Conservation (phyloP, 2,888 invertebrate genomes). For the Eudasyphora cyanicolor region DNA sequence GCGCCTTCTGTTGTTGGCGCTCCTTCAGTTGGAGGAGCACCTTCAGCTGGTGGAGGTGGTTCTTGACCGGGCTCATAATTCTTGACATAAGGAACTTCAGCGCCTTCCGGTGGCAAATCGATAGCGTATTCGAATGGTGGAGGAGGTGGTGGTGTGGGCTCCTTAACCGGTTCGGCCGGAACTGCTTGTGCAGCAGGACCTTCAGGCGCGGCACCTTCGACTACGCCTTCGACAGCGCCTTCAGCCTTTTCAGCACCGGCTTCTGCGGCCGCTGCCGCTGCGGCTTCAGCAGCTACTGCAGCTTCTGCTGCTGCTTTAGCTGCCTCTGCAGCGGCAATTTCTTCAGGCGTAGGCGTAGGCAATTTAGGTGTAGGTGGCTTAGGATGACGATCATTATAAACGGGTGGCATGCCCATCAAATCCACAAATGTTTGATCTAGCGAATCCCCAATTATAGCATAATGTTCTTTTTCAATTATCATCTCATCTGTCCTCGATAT, state of each 20-base stretch:
- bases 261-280: constrained; percentile 71
- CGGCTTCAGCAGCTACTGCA: constrained; percentile 65
- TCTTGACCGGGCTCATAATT: constrained; percentile 75
- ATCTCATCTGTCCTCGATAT: no score
- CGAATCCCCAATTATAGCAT: constrained; percentile 95
- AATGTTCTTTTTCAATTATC: constrained; percentile 93
- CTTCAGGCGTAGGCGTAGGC: constrained; percentile 77
- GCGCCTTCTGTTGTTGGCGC: constrained; percentile 67
- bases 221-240: constrained; percentile 71
- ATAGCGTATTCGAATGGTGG: constrained; percentile 80
- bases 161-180: constrained; percentile 71
- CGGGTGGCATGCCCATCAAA: constrained; percentile 83
- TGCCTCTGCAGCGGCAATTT: constrained; percentile 74
- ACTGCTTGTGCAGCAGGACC: constrained; percentile 68
- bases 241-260: constrained; percentile 66
- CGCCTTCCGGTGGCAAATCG: constrained; percentile 80
- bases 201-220: constrained; percentile 61
- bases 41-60: constrained; percentile 69
- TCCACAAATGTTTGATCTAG: constrained; percentile 96
- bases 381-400: constrained; percentile 79
- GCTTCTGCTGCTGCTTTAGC: constrained; percentile 67
- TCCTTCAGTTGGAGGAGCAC: constrained; percentile 69
- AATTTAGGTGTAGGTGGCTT: constrained; percentile 79
- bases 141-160: constrained; percentile 76
- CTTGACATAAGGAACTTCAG: constrained; percentile 80